A percentile compares a stretch with the other conserved stretches of the same genome.
Conservation (phyloP, 2,113 vertebrate species). For the Macquaria ambigua region DNA sequence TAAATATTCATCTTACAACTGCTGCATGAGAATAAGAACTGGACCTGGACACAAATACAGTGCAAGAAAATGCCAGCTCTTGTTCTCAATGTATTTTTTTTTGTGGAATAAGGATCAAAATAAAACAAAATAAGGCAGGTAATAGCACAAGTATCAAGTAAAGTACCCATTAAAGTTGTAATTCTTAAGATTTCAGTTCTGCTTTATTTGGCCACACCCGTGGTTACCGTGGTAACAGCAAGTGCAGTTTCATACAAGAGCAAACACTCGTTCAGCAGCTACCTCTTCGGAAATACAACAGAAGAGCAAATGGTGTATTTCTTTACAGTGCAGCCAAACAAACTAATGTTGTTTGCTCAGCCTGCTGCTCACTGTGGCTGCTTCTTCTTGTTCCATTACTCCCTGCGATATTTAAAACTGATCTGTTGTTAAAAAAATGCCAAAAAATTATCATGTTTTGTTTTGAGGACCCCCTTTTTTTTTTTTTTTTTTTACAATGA, state of each 20-base stretch:
- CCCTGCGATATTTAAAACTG: background rate
- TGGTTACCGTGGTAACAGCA: background rate
- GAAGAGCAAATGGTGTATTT: background rate
- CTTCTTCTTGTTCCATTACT: too few relatives aligned
- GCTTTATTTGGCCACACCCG: background rate
- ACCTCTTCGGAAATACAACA: background rate
- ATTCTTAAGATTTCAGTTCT: too few relatives aligned
- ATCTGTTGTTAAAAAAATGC: background rate
- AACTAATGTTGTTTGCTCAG: background rate
- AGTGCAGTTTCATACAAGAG: background rate
- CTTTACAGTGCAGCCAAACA: too few relatives aligned
- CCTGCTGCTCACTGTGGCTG: too few relatives aligned
- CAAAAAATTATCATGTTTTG: background rate
- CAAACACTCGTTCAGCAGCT: background rate
- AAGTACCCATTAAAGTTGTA: background rate
- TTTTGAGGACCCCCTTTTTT: background rate
- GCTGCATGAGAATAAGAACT: conserved; percentile 21
- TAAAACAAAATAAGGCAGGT: background rate
- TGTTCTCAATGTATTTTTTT: background rate
- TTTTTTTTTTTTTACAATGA: background rate
- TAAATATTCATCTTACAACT: conserved; percentile 38
- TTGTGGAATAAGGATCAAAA: background rate
- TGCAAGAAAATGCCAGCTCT: background rate
- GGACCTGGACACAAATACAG: background rate
- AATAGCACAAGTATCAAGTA: background rate